Evolutionary conservation across 2,888 invertebrate species (phyloP), one percentile per base, ranked within the genome.

Genomic region (Bugula neritina): DNA sequence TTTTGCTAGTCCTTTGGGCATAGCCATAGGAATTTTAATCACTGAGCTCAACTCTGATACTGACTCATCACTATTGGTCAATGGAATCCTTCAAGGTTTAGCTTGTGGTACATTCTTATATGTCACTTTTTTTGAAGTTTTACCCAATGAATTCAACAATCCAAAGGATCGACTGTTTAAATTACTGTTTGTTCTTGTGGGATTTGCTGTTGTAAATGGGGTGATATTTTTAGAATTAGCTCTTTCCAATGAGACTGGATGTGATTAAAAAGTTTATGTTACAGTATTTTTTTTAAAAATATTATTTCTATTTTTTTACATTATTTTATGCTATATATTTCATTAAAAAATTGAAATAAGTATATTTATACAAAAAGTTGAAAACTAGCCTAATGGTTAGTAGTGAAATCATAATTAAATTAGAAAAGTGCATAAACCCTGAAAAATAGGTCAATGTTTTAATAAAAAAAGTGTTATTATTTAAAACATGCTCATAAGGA

Each of bases 1-100:
- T 0, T 79, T 89, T 70, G 90, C 90, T 2, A 88, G 90, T 1
- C 90, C 91, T 0, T 78, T 91, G 73, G 90, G 91, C 5, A 88
- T 90, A 72, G 88, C 87, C 10, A 85, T 88, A 29, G 90, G 90
- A 0, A 85, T 90, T 23, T 82, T 81, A 0, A 81, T 88, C 27
- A 82, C 80, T 73, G 81, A 81, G 54, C 77, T 78, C n/a, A 79
- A 69, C 35, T 71, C 77, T 75, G 78, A 79, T 72, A 78, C 76
- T 0, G 74, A 72, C 13, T 72, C 75, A 0, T 79, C 83, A 0
- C 73, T 74, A n/a, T 72, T 84, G 5, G 78, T 80, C 5, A 81
- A 82, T 76, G 80, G 78, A 1, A 71, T 80, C 57, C 74, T 83
- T 1, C 83, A 83, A 74, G 81, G 77, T 3, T 69, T 83, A 25